Evolutionary conservation across 2,797 vertebrate species (phyloP), one percentile per base, ranked within the genome.

Genomic region (Squalus acanthias): DNA sequence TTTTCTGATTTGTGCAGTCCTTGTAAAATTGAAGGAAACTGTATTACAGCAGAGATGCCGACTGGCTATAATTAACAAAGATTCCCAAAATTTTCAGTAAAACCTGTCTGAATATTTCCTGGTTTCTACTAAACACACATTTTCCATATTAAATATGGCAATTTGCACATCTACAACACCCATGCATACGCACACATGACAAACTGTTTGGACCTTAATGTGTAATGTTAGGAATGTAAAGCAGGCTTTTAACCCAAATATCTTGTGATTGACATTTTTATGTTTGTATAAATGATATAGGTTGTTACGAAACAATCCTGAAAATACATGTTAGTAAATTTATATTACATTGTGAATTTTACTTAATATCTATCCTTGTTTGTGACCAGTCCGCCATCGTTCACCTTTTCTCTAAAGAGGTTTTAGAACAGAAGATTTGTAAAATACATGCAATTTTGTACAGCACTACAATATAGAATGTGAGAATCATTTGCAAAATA

Each of bases 331-430:
- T 69, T 67, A 24, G 22, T 63, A 92, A 67, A 50, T 7, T 93
- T 12, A 63, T 15, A 7, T 60, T 15, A 63, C 29, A 91, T 33
- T 69, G n/a, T 69, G n/a, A 93, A 67, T 93, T 69, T 24, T 63
- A 63, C 9, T 89, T 8, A 33, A 63, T 20, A 46, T 93, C 91
- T 69, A 24, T n/a, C 60, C 29, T 7, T 46, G 63, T 93, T 17
- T 93, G 20, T 69, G 63, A 69, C 69, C 22, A 9, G 39, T 67
- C 82, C 15, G 50, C 5, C 46, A 85, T 20, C 50, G 82, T 85
- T 50, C 82, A 85, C 82, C 82, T 85, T 85, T 85, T 85, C 33
- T 93, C 91, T 22, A 69, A 67, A 10, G n/a, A 93, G n/a, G 88
- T 15, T n/a, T 60, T 63, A n/a, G 13, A 91, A 63, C 13, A 91